Evolutionary conservation across 2,113 vertebrate genomes (phyloP), one percentile per base, ranked within the genome.

Genomic region (Scophthalmus maximus): DNA sequence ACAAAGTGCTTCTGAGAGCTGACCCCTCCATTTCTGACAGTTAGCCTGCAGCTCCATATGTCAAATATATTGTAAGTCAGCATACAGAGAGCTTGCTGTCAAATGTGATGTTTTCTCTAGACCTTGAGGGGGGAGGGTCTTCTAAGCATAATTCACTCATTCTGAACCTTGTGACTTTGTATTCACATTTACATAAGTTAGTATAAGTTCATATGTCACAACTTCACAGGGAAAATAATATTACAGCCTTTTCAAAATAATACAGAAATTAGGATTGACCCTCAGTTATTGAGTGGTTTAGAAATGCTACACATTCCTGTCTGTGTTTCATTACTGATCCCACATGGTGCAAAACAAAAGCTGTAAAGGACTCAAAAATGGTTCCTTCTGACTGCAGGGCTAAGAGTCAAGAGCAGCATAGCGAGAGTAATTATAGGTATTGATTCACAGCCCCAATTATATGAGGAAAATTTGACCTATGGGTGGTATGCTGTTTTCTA

Each of bases 21-120:
- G 55, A 59, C 86, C 78, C 69, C 57, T 82, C 52, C 60, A 61
- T 76, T 69, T 80, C 79, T 79, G 73, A 84, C 78, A 61, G 80
- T 76, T 84, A 60, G 73, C 84, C 84, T 82, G 77, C 77, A 86
- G 76, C 83, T 78, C 70, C 77, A 79, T 75, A 80, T 70, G 85
- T 90, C 88, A 89, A 77, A 87, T 69, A 58, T 17, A 66, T 52
- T 61, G 29, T 56, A 77, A 66, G 63, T 76, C 66, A 72, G 77
- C 73, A 49, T 26, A 25, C n/a, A 64, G 47, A 58, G 34, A 49
- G 70, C 22, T 34, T 11, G 25, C 87, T 68, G 76, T 64, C 67
- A 81, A n/a, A 67, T 20, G 42, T 50, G 52, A 27, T 87, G 46
- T 80, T 79, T 79, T 87, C 65, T 53, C 34, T 49, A 46, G 49